phyloP scores from a whole-genome alignment of 2,113 vertebrate species.

The Charina bottae region DNA sequence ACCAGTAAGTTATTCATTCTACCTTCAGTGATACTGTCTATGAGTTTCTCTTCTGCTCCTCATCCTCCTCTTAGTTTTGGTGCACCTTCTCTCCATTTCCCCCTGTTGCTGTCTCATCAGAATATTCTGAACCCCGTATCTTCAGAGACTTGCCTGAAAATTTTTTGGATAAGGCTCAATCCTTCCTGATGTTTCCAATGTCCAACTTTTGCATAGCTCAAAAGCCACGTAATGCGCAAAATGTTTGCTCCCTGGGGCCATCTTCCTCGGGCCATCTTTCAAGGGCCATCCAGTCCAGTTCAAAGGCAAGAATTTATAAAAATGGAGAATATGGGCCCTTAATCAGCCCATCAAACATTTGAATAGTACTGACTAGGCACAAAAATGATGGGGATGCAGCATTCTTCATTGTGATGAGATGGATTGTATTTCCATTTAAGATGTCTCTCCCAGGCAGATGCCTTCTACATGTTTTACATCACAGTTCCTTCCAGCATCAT shows the following conservation, averaged over 20 bases:
- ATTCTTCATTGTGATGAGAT: not conserved
- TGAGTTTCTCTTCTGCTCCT: not conserved
- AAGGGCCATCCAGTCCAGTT: not conserved
- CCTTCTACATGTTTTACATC: not conserved
- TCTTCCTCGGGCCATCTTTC: not conserved
- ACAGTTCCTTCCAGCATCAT: not conserved
- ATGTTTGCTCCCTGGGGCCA: not conserved
- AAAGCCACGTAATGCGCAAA: no score
- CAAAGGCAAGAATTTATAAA: not conserved
- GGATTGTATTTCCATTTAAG: not conserved
- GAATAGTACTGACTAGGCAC: not conserved
- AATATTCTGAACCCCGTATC: not conserved
- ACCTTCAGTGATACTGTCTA: not conserved
- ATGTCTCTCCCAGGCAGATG: not conserved
- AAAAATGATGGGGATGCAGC: not conserved
- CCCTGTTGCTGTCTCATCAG: not conserved
- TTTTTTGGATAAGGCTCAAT: not conserved
- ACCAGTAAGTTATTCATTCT: not conserved
- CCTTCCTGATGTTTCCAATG: not conserved
- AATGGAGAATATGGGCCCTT: not conserved
- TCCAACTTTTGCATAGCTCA: not conserved
- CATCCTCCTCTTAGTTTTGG: not conserved
- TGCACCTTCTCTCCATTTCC: not conserved
- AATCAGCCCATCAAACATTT: not conserved
- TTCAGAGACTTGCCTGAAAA: not conserved